These are phyloP conservation scores for Morpho achilles DNA, from an alignment of 2,888 invertebrate species.

Conservation along the genomic window DNA sequence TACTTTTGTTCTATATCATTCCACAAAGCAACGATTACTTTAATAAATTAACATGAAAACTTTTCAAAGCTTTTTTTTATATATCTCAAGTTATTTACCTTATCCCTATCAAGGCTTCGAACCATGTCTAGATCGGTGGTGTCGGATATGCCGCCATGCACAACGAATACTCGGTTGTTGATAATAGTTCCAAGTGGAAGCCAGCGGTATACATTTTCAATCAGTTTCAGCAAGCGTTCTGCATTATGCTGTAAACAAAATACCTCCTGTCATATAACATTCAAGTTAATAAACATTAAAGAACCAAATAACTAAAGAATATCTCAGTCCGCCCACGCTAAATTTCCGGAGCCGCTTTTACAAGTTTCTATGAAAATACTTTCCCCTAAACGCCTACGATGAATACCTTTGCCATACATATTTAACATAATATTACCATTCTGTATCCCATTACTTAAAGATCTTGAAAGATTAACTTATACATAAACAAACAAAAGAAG, in stretches of 20 bases:
- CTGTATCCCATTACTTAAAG: too few relatives aligned
- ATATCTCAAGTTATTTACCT: slow-evolving; percentile 72
- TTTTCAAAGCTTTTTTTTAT: too few relatives aligned
- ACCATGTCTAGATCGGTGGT: slow-evolving; percentile 90
- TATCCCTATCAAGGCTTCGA: slow-evolving; percentile 88
- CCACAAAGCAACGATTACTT: too few relatives aligned
- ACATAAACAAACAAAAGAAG: too few relatives aligned
- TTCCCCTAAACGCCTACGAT: not conserved
- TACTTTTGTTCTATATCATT: too few relatives aligned
- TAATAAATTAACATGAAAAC: too few relatives aligned
- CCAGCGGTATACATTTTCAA: slow-evolving; percentile 95
- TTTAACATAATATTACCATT: too few relatives aligned
- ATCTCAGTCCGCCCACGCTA: too few relatives aligned
- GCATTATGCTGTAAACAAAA: slow-evolving; percentile 83
- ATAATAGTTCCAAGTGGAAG: slow-evolving; percentile 94
- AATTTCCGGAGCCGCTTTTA: too few relatives aligned
- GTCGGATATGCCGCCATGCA: slow-evolving; percentile 96
- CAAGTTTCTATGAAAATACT: too few relatives aligned
- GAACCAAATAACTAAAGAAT: too few relatives aligned
- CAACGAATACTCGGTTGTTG: slow-evolving; percentile 92
- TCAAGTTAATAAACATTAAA: not conserved
- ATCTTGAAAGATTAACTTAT: too few relatives aligned
- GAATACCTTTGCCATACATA: not conserved
- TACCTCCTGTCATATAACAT: slow-evolving; percentile 4
- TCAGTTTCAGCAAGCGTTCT: slow-evolving; percentile 87